Base-by-base conservation (phyloP, 2,797 vertebrate species). In the Echiichthys vipera region DNA sequence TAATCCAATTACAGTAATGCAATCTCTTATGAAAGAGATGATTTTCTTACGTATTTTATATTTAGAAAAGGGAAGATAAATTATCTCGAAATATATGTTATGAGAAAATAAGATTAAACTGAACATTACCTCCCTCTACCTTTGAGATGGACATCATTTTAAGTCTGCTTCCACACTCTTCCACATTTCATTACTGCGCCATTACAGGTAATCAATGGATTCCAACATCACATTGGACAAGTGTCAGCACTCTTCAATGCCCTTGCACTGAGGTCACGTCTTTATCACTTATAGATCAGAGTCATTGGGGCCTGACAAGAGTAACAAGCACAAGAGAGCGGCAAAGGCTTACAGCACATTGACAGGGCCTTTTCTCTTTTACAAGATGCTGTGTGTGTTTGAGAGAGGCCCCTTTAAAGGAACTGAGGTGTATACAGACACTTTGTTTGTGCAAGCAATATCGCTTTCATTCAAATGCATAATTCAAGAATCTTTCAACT, bases 401-500 rank as follows among this genome's bases (percentile, higher is more conserved):
- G 53, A 37, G 43, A n/a, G 32, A 40, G 46, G 62, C 47, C 18
- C 14, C 59, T 65, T 63, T 51, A 65, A 69, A 69, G 46, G 65
- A 76, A 69, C 51, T 67, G 70, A 83, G 62, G 56, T 65, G 49
- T 70, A 45, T 45, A 65, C 63, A 78, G 59, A 69, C 69, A 78
- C 65, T 74, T 59, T 75, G 64, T 85, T 78, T 79, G 63, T 79
- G 78, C 86, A 83, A 66, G 70, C 80, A 82, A 74, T 62, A 88
- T 80, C 51, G 67, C 68, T 78, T 77, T 74, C 80, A 86, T 84
- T 82, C 81, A 85, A 74, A 84, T 77, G 87, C 75, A 88, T 75
- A 73, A 85, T 84, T 82, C 75, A 85, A 67, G 82, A 86, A 71
- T 78, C 84, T 87, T 91, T 90, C 87, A 91, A 92, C 89, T 86